These are phyloP conservation scores for Mesembrinibis cayennensis DNA, from an alignment of 2,113 vertebrate genomes.

Conservation along the genomic window DNA sequence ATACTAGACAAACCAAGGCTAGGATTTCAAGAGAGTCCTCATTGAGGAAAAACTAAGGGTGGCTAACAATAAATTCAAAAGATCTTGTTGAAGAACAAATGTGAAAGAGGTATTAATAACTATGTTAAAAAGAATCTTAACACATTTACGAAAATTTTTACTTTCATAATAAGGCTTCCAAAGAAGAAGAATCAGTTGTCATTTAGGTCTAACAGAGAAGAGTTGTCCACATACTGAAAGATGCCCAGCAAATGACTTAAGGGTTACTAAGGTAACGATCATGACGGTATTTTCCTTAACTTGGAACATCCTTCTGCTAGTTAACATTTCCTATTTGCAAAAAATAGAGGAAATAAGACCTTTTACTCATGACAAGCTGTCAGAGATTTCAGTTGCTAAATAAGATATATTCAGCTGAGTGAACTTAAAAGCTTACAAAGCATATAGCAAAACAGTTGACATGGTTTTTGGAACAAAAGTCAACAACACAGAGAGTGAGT, in stretches of 20 bases:
- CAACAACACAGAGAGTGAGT: not conserved
- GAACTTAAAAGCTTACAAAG: not conserved
- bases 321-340: not conserved
- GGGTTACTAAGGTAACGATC: not conserved
- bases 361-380: not conserved
- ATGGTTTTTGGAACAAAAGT: not conserved
- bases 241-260: not conserved
- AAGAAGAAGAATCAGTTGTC: not conserved
- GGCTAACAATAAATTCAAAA: not conserved
- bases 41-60: not conserved
- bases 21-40: not conserved
- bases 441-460: not conserved
- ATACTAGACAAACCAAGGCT: not conserved
- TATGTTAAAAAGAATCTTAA: not conserved
- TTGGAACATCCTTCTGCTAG: not conserved
- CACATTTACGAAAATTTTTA: not conserved
- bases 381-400: not conserved
- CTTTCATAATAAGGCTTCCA: not conserved
- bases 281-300: not conserved
- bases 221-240: not conserved
- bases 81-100: not conserved
- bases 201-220: not conserved
- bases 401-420: not conserved
- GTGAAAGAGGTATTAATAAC: not conserved
- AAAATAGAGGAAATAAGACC: slow-evolving; percentile 10